Evolutionary conservation across 2,888 invertebrate species (phyloP).

Genomic region (Habrosyne pyritoides): DNA sequence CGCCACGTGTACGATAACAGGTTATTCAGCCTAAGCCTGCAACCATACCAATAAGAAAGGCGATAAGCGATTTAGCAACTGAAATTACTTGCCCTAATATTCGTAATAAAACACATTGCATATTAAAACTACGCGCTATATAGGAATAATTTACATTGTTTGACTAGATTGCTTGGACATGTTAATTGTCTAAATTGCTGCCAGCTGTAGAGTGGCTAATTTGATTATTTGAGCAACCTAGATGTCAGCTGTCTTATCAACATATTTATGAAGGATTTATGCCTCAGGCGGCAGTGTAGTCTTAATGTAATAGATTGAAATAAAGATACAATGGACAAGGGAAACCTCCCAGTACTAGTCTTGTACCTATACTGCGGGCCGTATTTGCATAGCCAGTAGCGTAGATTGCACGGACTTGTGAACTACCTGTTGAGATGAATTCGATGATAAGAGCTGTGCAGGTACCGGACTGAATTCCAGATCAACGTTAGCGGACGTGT

Average conservation of each 20-base stretch:
- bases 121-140: neutral
- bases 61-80: constrained; percentile 18
- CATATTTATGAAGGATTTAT: neutral
- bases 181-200: constrained; percentile 24
- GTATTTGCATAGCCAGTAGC: constrained; percentile 47
- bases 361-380: constrained; percentile 26
- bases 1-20: constrained; percentile 73
- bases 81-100: neutral
- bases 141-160: constrained; percentile 18
- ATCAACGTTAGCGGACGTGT: constrained; percentile 17
- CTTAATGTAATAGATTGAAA: constrained; percentile 18
- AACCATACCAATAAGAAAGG: constrained; percentile 24
- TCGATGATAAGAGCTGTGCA: constrained; percentile 25
- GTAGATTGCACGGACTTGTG: constrained; percentile 30
- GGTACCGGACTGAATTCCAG: constrained; percentile 25
- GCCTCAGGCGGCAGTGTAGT: neutral
- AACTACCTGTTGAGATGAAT: constrained; percentile 36
- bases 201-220: constrained; percentile 8
- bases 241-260: neutral
- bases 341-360: constrained; percentile 12
- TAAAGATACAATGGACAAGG: constrained; percentile 27
- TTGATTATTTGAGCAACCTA: neutral
- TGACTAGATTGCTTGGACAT: constrained; percentile 28
- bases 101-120: neutral
- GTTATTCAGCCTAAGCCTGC: constrained; percentile 58